phyloP scores from a whole-genome alignment of 2,113 vertebrate species.

The Cervus canadensis region DNA sequence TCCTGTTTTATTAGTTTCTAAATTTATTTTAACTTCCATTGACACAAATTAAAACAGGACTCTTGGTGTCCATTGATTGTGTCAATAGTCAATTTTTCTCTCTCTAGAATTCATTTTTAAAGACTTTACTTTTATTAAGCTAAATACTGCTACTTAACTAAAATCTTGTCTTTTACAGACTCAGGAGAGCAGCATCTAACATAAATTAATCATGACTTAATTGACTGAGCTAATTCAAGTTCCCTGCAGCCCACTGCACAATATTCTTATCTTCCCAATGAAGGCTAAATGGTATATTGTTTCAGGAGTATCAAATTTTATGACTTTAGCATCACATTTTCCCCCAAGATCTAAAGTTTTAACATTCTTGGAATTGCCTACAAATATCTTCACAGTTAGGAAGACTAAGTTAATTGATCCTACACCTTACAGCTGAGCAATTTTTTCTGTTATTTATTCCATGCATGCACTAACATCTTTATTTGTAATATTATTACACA shows the following conservation, averaged over 20 bases:
- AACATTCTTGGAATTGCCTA: slow-evolving; percentile 67
- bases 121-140: slow-evolving; percentile 81
- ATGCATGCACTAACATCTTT: slow-evolving; percentile 24
- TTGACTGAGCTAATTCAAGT: slow-evolving; percentile 83
- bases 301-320: slow-evolving; percentile 49
- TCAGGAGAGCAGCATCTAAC: slow-evolving; percentile 77
- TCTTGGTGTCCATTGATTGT: slow-evolving; percentile 75
- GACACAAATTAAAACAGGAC: slow-evolving; percentile 74
- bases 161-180: slow-evolving; percentile 81
- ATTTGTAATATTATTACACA: slow-evolving; percentile 42
- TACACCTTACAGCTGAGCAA: slow-evolving; percentile 21
- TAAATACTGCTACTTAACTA: slow-evolving; percentile 79
- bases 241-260: slow-evolving; percentile 79
- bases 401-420: neutral
- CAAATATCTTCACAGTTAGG: slow-evolving; percentile 26
- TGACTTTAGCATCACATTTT: slow-evolving; percentile 37
- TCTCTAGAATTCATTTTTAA: slow-evolving; percentile 77
- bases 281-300: slow-evolving; percentile 75
- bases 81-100: slow-evolving; percentile 41
- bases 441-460: slow-evolving; percentile 24
- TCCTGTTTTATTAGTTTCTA: slow-evolving; percentile 5
- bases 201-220: slow-evolving; percentile 88
- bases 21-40: slow-evolving; percentile 58
- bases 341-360: slow-evolving; percentile 66
- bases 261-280: slow-evolving; percentile 77